Evolutionary conservation across 2,113 vertebrate species (phyloP).

Genomic region (Sylvia atricapilla): DNA sequence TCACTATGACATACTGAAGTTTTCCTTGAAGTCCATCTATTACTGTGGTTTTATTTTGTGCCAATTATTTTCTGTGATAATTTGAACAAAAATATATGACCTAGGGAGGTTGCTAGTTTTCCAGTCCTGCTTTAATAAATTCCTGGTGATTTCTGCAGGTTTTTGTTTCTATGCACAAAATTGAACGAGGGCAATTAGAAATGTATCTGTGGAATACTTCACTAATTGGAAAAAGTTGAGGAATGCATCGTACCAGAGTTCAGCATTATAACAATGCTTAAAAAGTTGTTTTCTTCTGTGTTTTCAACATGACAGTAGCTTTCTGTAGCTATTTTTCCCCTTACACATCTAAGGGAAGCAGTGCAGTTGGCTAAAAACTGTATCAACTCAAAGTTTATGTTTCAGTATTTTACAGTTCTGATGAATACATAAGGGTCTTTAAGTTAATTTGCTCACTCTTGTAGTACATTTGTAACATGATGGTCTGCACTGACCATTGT

Average conservation of each 20-base stretch:
- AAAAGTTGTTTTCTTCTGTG: background rate
- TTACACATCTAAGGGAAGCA: background rate
- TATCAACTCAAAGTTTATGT: background rate
- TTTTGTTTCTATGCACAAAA: background rate
- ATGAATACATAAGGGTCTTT: background rate
- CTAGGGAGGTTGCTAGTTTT: background rate
- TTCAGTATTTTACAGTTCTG: background rate
- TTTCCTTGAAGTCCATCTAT: background rate
- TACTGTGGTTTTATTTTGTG: background rate
- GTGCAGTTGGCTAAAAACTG: background rate
- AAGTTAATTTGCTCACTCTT: background rate
- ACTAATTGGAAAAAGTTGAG: background rate
- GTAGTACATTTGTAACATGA: background rate
- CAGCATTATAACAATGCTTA: background rate
- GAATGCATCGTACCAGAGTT: background rate
- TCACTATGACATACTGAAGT: background rate
- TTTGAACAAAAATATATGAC: background rate
- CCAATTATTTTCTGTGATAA: background rate
- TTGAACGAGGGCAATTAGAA: background rate
- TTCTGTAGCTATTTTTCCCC: background rate
- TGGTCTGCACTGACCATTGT: background rate
- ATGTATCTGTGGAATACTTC: background rate
- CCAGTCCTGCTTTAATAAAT: background rate
- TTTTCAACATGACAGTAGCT: background rate
- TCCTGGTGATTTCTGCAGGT: background rate